Evolutionary conservation across 2,797 vertebrate genomes (phyloP), one percentile per base, ranked within the genome.

Genomic region (Calcarius lapponicus): DNA sequence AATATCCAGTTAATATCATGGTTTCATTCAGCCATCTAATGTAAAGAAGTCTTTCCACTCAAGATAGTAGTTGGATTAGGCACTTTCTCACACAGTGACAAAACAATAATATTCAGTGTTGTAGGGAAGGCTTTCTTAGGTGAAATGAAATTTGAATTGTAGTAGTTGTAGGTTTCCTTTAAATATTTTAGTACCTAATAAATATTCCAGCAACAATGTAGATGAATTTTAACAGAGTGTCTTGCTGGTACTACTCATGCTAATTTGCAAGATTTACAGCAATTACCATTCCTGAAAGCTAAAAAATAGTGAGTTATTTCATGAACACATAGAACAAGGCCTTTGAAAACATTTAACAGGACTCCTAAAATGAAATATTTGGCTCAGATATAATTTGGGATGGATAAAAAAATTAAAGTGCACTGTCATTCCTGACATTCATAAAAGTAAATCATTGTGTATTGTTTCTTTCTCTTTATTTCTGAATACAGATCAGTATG

Each of bases 181-280:
- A 97, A 97, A 96, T 97, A 97, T 96, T 97, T 97, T 96, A 97
- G 74, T 94, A 86, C 80, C 85, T 96, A 95, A 96, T 97, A 97
- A 97, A 96, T 96, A 96, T 96, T 97, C 96, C 67, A 94, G 66
- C 73, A 96, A 88, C 90, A 95, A 58, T 67, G 75, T 64, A 73
- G 88, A 88, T 94, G 88, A 94, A 97, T 97, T 97, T 96, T 97
- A 97, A 97, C 93, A 91, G 85, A 95, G 82, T 95, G 84, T 88
- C 93, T 97, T 96, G 66, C 96, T 95, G 88, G 83, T 91, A 95
- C 87, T 96, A 57, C 73, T 96, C 36, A 61, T 93, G 86, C 87
- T 96, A 97, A 97, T 97, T 97, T 97, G 82, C 54, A 95, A 97
- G 96, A 97, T 97, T 97, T 97, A 97, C 71, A 93, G 80, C 93